Evolutionary conservation across 2,888 invertebrate genomes (phyloP).

Genomic region (Chirona hameri): DNA sequence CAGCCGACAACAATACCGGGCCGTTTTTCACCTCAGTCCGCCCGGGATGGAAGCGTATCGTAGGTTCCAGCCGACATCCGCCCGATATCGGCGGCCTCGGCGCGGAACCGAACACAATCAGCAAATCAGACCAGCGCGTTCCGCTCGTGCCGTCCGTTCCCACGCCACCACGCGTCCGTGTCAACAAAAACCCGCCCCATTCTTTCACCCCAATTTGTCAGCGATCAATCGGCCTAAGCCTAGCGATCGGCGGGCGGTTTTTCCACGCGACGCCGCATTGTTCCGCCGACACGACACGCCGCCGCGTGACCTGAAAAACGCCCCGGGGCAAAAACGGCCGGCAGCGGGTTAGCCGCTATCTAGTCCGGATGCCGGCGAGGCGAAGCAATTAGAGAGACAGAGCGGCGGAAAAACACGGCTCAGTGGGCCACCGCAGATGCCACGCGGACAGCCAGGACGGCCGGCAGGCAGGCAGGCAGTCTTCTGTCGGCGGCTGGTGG

Average conservation of each 20-base stretch:
- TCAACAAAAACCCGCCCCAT: not conserved
- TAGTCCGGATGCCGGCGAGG: not conserved
- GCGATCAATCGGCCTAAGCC: conserved; percentile 22
- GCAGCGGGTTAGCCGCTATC: not conserved
- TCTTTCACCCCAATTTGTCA: conserved; percentile 26
- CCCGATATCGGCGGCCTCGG: not conserved
- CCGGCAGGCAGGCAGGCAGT: not conserved
- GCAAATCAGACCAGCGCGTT: not conserved
- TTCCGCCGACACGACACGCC: not conserved
- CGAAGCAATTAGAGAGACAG: not conserved
- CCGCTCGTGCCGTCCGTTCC: not conserved
- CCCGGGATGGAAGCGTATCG: not conserved
- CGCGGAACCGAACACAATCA: not conserved
- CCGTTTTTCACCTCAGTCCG: too few species aligned
- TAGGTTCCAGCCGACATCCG: not conserved
- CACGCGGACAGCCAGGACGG: not conserved
- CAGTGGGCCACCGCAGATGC: not conserved
- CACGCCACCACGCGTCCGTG: not conserved
- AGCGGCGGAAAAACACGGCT: not conserved
- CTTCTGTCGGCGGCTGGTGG: too few species aligned
- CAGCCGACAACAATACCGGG: too few species aligned
- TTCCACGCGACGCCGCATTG: not conserved
- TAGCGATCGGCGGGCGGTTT: not conserved
- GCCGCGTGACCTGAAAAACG: conserved; percentile 4
- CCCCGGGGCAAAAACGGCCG: not conserved